phyloP scores from a whole-genome alignment of 2,888 invertebrate genomes.

The Nyleta sp. region DNA sequence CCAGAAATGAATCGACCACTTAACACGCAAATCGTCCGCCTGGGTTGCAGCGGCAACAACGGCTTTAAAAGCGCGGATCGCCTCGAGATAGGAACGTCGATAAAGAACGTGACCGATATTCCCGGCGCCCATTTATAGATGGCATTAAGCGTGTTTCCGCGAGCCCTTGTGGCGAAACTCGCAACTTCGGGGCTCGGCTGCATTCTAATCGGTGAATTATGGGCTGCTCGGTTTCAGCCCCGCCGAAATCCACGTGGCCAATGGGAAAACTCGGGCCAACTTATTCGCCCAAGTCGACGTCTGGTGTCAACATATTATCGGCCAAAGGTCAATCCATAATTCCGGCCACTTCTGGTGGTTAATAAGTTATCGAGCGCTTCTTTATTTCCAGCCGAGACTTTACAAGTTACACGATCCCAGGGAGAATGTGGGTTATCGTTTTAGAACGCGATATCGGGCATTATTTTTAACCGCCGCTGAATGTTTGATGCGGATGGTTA shows the following conservation, averaged over 20 bases:
- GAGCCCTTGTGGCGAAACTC: background rate
- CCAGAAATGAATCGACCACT: conserved; percentile 27
- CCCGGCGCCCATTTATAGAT: background rate
- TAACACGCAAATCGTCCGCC: conserved; percentile 10
- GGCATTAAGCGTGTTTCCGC: background rate
- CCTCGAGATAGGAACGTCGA: background rate
- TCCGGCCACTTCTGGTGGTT: conserved; percentile 4
- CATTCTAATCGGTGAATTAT: conserved; percentile 30
- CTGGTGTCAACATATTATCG: conserved; percentile 11
- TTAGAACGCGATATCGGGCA: background rate
- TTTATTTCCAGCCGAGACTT: conserved; percentile 13
- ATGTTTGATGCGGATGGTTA: conserved; percentile 9
- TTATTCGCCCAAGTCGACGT: too few species aligned
- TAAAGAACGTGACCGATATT: conserved; percentile 22
- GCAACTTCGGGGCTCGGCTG: background rate
- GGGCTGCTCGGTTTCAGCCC: conserved; percentile 10
- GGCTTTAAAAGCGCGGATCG: conserved; percentile 1
- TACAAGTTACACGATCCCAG: conserved; percentile 7
- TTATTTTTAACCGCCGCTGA: conserved; percentile 18
- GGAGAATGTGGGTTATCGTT: conserved; percentile 19
- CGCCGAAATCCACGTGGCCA: too few species aligned
- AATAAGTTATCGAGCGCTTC: conserved; percentile 14
- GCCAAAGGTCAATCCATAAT: conserved; percentile 35
- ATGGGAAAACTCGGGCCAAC: conserved; percentile 7
- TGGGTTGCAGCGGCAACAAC: background rate